phyloP scores from a whole-genome alignment of 2,888 invertebrate genomes.

The Chloroclysta siterata region DNA sequence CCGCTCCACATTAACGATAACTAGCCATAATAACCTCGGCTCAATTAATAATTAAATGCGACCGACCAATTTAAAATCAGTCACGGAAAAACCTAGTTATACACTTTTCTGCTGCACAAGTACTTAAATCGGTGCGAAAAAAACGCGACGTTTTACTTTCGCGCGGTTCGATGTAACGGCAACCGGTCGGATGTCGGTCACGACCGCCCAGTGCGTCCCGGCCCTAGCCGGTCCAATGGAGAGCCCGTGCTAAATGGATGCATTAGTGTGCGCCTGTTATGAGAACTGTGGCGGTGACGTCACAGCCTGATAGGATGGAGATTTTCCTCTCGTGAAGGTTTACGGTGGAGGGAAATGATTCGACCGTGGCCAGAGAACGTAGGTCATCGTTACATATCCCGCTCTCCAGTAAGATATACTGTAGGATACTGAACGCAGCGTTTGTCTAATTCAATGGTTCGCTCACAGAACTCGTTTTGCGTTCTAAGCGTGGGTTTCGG shows the following conservation, averaged over 20 bases:
- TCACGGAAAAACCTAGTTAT: slow-evolving; percentile 32
- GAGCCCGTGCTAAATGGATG: slow-evolving; percentile 55
- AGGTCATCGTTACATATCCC: background rate
- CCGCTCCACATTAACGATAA: slow-evolving; percentile 9
- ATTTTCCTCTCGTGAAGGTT: slow-evolving; percentile 29
- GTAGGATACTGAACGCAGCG: too few species aligned
- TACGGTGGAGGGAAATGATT: slow-evolving; percentile 4
- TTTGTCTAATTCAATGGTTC: too few species aligned
- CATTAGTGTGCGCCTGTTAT: slow-evolving; percentile 54
- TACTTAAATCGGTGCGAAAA: slow-evolving; percentile 22
- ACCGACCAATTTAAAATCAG: slow-evolving; percentile 32
- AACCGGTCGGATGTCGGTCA: slow-evolving; percentile 42
- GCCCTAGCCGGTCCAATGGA: slow-evolving; percentile 47
- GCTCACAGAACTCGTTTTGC: too few species aligned
- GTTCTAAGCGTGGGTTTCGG: too few species aligned
- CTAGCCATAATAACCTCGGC: slow-evolving; percentile 10
- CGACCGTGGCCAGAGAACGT: background rate
- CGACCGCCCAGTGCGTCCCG: slow-evolving; percentile 46
- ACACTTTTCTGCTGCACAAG: slow-evolving; percentile 15
- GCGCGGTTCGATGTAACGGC: slow-evolving; percentile 47
- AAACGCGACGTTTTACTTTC: slow-evolving; percentile 40
- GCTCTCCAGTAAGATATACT: too few species aligned
- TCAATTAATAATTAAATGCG: slow-evolving; percentile 24
- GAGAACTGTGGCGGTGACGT: slow-evolving; percentile 51
- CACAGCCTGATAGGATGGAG: slow-evolving; percentile 37